Evolutionary conservation across 2,797 vertebrate genomes (phyloP), one percentile per base, ranked within the genome.

Genomic region (Lepus townsendii): DNA sequence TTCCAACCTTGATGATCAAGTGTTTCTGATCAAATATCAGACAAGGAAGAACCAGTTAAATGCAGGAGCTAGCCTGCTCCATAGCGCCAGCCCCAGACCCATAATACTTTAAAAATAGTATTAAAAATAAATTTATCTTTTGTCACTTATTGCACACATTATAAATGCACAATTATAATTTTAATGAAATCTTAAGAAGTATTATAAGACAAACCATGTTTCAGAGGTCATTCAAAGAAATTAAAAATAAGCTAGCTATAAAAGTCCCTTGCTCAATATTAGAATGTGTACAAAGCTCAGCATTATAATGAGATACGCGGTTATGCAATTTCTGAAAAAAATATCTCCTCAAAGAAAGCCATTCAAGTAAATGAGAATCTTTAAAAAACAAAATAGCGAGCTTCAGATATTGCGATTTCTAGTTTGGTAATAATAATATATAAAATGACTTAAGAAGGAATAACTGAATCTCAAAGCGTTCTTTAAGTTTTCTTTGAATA

Each of bases 201-300:
- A 47, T 47, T 47, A 47, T 47, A 47, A 47, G 42, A 47, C 17
- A 84, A 90, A 62, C 19, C 22, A 63, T 62, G 54, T 85, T 72
- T 88, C 50, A 4, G 73, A 83, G 65, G n/a, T 77, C 35, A 47
- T 22, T 66, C 71, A 62, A 85, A 35, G 65, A 94, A 84, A 92
- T 69, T 20, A 90, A 96, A 91, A 94, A 80, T 71, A 91, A 94
- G 75, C 35, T 32, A 79, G 52, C 71, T 86, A 0, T 63, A 47
- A 82, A 86, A 90, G 47, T 75, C 12, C 71, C 83, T 76, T 75
- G 30, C 19, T 52, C 82, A 76, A 66, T 63, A 79, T 57, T 60
- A 83, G 47, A 89, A 92, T 83, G 50, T 77, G 52, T 66, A 32
- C 85, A 71, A 83, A 90, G 42, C 16, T 95, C 30, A 57, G 50